Evolutionary conservation across 2,888 invertebrate genomes (phyloP).

Genomic region (Blastobasis lacticolella): DNA sequence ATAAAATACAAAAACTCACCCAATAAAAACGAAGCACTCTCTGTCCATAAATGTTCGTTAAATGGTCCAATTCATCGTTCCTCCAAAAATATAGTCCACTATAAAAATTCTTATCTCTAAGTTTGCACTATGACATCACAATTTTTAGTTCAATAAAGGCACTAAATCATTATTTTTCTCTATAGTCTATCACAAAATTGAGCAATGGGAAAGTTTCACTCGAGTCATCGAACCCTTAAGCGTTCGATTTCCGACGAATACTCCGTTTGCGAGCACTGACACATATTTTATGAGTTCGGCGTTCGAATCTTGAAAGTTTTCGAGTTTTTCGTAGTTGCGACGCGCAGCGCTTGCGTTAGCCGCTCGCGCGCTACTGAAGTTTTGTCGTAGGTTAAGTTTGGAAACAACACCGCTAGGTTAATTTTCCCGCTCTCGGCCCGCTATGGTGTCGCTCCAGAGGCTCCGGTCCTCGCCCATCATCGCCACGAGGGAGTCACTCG

Average conservation of each 20-base stretch:
- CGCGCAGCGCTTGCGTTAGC: constrained; percentile 56
- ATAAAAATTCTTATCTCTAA: constrained; percentile 41
- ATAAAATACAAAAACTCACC: constrained; percentile 38
- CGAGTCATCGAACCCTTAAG: constrained; percentile 47
- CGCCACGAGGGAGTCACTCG: constrained; percentile 7
- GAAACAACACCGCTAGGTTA: constrained; percentile 63
- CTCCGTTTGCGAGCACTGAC: background rate
- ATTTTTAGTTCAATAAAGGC: constrained; percentile 59
- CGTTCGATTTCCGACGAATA: constrained; percentile 2
- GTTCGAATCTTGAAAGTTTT: constrained; percentile 34
- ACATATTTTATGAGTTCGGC: background rate
- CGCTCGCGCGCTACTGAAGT: constrained; percentile 70
- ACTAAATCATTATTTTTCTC: constrained; percentile 30
- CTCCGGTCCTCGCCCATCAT: constrained; percentile 26
- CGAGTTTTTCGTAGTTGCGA: constrained; percentile 34
- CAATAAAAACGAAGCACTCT: constrained; percentile 36
- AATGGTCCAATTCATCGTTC: constrained; percentile 25
- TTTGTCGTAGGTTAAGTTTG: constrained; percentile 69
- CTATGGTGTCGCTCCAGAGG: constrained; percentile 32
- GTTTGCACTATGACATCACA: constrained; percentile 69
- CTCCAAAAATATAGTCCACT: constrained; percentile 40
- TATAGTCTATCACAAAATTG: constrained; percentile 62
- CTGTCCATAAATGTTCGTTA: constrained; percentile 48
- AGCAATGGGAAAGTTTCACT: constrained; percentile 59
- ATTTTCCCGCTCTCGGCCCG: constrained; percentile 55